Base-by-base conservation (phyloP, 2,797 vertebrate species). In the Chlorospingus semifuscus region DNA sequence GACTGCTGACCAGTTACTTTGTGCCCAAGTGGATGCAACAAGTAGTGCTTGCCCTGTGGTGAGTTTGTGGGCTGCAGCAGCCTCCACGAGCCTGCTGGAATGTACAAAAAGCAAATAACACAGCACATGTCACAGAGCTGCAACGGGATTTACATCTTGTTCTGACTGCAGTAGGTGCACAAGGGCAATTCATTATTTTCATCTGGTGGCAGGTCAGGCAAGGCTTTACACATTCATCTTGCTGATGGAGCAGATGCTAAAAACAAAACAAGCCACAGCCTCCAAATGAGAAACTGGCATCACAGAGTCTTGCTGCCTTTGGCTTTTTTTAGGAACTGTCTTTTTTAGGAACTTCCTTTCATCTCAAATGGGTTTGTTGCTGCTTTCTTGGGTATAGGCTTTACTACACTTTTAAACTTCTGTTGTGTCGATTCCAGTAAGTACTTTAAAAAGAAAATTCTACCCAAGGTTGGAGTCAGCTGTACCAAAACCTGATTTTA, bases 391-490 rank as follows among this genome's bases (percentile, higher is more conserved):
- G 41, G 14, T 75, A 90, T 9, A 88, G 29, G 36, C 47, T 44
- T 83, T 84, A 32, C 77, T 56, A 18, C 3, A 53, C 39, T 70
- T 88, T 78, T 61, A 69, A 87, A 70, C 29, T 92, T 85, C 1
- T 6, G 15, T 46, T 89, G 12, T 47, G 42, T 30, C 11, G 0
- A 22, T 83, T 30, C 56, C 47, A 70, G 32, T 65, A 88, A 92
- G 24, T 32, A 76, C 52, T 86, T 84, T 8, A 82, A 82, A 95
- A 92, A 44, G 30, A 87, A 91, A 90, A 68, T 42, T 79, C 70
- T 68, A 29, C 13, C 30, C 49, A 77, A 52, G 14, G 32, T 16
- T 86, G 32, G 59, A 87, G 14, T 36, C 41, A 60, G 36, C 29
- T 36, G 34, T 42, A 82, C 52, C 41, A 83, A 88, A 91, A 52